Conservation (phyloP, 30 jellyfish, hydroid and myxozoan genomes). For the Rhopilema esculentum region DNA sequence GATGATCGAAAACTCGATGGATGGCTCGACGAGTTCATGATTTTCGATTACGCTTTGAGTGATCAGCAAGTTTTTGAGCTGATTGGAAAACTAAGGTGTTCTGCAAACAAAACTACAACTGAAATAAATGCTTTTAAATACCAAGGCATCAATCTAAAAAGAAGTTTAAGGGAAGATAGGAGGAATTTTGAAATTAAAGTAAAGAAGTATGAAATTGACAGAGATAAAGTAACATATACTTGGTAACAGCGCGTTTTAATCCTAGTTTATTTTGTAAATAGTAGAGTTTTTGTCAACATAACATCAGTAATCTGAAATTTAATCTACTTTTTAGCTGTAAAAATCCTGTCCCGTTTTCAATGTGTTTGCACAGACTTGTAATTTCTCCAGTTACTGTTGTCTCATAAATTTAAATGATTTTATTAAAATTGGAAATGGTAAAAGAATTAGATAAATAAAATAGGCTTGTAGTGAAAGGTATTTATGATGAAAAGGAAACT, state of each 20-base stretch:
- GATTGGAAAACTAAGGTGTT: constrained; percentile 91
- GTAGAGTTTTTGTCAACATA: neutral
- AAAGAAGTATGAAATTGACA: constrained; percentile 25
- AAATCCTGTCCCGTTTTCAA: no score
- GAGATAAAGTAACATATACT: constrained; percentile 44
- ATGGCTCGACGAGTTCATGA: constrained; percentile 93
- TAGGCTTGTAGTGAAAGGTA: no score
- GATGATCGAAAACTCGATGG: constrained; percentile 92
- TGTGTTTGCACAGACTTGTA: no score
- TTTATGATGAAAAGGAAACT: no score
- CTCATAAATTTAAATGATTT: no score
- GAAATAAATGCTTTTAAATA: constrained; percentile 91
- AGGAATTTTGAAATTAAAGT: constrained; percentile 36
- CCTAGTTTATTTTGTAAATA: neutral
- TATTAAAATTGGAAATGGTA: no score
- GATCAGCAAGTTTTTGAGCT: constrained; percentile 88
- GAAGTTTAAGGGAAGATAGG: constrained; percentile 64
- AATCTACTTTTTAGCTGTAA: neutral
- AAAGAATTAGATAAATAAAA: no score
- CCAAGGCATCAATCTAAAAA: constrained; percentile 75
- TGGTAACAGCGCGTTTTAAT: constrained; percentile 24
- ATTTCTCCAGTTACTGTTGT: no score
- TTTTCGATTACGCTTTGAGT: constrained; percentile 90
- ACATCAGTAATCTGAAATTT: neutral
- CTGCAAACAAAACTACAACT: constrained; percentile 82